Conservation (phyloP, 2,113 vertebrate species). For the Pipa parva region DNA sequence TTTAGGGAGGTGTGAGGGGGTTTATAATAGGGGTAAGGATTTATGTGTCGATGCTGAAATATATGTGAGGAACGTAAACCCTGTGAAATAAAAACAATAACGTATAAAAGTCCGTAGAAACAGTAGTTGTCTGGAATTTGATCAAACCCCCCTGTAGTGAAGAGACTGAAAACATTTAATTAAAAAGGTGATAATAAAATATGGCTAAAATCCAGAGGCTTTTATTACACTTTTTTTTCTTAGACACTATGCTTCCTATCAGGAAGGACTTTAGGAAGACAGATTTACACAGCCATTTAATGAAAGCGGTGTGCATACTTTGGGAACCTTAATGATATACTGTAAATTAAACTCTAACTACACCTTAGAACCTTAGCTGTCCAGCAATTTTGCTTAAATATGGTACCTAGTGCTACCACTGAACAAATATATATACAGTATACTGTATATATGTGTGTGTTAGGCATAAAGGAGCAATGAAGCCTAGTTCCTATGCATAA, state of each 20-base stretch:
- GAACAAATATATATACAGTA: background rate
- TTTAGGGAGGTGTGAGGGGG: no score
- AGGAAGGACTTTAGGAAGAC: background rate
- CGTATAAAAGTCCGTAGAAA: background rate
- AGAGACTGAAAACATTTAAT: background rate
- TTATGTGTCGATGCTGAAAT: no score
- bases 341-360: background rate
- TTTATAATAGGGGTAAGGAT: no score
- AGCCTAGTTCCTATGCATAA: no score
- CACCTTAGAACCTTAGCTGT: background rate
- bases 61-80: no score
- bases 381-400: background rate
- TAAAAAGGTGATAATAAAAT: background rate
- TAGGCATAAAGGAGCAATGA: no score
- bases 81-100: background rate
- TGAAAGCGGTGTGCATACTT: background rate
- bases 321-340: background rate
- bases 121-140: background rate
- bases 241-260: background rate
- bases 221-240: background rate
- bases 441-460: no score
- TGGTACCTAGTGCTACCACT: background rate
- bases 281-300: background rate
- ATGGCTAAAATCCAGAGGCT: background rate
- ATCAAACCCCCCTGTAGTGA: background rate